A percentile compares a stretch with the other conserved stretches of the same genome.
Conservation (phyloP, 37 sponge, comb jelly and placozoan genomes). For the Amphimedon queenslandica region DNA sequence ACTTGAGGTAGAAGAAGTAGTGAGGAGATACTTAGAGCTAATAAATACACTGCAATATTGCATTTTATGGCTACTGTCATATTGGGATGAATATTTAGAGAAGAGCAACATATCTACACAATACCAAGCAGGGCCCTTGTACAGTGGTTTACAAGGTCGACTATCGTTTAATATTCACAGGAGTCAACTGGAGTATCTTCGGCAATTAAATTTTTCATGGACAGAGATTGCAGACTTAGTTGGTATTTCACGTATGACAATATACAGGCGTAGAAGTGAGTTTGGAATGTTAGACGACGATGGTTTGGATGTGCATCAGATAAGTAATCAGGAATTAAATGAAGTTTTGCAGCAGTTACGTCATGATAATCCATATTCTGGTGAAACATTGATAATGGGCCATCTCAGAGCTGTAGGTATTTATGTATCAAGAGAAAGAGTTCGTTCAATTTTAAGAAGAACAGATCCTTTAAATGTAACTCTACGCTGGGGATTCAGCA, state of each 20-base stretch:
- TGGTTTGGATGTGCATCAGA: background rate
- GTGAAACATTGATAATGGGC: conserved; percentile 31
- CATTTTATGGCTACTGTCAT: too few species aligned
- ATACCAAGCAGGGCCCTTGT: too few species aligned
- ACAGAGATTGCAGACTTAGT: conserved; percentile 33
- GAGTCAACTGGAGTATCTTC: conserved; percentile 37
- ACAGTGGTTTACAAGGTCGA: background rate
- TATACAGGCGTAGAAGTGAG: conserved; percentile 36
- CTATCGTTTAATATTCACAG: conserved; percentile 10
- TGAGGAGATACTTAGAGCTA: too few species aligned
- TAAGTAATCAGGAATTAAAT: conserved; percentile 6
- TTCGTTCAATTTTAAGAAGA: conserved; percentile 13
- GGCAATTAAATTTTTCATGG: conserved; percentile 44
- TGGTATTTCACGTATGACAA: conserved; percentile 36
- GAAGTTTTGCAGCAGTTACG: background rate
- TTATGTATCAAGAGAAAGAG: conserved; percentile 26
- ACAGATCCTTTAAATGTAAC: conserved; percentile 38
- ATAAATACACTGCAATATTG: too few species aligned
- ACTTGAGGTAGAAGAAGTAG: too few species aligned
- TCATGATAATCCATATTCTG: conserved; percentile 11
- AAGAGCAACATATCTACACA: too few species aligned
- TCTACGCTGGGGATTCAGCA: conserved; percentile 25
- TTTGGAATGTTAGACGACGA: conserved; percentile 8
- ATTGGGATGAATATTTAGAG: too few species aligned
- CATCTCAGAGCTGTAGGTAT: conserved; percentile 28